Evolutionary conservation across 2,888 invertebrate species (phyloP).

Genomic region (Melinopterus prodromus): DNA sequence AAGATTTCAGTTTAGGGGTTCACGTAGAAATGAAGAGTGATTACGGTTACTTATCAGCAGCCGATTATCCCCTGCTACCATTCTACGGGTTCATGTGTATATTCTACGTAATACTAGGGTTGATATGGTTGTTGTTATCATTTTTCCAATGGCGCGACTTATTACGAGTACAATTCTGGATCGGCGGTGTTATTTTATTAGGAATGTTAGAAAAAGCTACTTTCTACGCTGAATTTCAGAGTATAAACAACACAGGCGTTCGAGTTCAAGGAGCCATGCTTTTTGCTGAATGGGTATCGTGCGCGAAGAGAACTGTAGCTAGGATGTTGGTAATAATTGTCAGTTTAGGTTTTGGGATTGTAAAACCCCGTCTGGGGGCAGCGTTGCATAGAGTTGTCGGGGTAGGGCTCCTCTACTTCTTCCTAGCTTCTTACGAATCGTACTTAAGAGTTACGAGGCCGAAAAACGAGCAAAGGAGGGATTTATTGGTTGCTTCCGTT

Average conservation of each 20-base stretch:
- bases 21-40: conserved; percentile 78
- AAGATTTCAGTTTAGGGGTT: conserved; percentile 67
- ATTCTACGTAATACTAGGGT: conserved; percentile 83
- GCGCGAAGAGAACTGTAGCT: conserved; percentile 89
- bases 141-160: conserved; percentile 91
- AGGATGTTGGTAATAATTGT: conserved; percentile 95
- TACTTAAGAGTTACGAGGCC: conserved; percentile 77
- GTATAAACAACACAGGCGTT: conserved; percentile 73
- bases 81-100: conserved; percentile 93
- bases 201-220: conserved; percentile 90
- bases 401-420: conserved; percentile 83
- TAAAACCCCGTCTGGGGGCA: conserved; percentile 90
- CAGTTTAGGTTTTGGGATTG: conserved; percentile 94
- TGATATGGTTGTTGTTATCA: conserved; percentile 84
- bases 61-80: conserved; percentile 87
- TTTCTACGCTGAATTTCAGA: conserved; percentile 89
- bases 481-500: conserved; percentile 79
- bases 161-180: conserved; percentile 94
- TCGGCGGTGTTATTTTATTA: conserved; percentile 88
- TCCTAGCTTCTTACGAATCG: conserved; percentile 86
- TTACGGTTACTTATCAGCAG: conserved; percentile 86
- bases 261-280: conserved; percentile 77
- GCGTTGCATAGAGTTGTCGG: conserved; percentile 88
- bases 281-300: conserved; percentile 90
- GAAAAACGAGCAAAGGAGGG: conserved; percentile 69